Evolutionary conservation across 2,113 vertebrate genomes (phyloP), one percentile per base, ranked within the genome.

Genomic region (Hyperoodon ampullatus): DNA sequence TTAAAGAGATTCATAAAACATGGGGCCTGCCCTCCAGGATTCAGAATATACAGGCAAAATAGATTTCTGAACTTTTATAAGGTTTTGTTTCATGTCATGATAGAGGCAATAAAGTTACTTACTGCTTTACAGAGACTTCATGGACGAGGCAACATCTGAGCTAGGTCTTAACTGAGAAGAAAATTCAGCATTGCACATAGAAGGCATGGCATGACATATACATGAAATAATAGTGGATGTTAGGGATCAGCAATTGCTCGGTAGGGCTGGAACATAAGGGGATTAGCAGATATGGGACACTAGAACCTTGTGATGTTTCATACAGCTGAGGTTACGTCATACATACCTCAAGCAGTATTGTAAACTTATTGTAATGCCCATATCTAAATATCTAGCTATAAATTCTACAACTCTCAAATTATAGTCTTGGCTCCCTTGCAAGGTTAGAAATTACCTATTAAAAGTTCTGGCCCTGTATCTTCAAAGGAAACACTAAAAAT

Each of bases 51-150:
- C 14, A 18, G 35, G 60, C 89, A 7, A 80, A 72, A 90, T 0
- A 94, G 35, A 94, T 61, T 92, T 58, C 33, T 65, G 23, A 86
- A 71, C 61, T 89, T 35, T 85, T 55, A 65, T 74, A 88, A 93
- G 35, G 19, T 90, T 94, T 77, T 65, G 33, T 63, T 94, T 90
- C 68, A 87, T 42, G 66, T 89, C 92, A 81, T 33, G 33, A 42
- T 47, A 86, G 16, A 60, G 24, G 55, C 26, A 78, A 82, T 63
- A 89, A 63, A 92, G 63, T 81, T 89, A 92, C 12, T 82, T 77
- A 80, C 47, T 80, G 47, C 72, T 94, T 90, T 96, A 93, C 9
- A 77, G 55, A 96, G 39, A 21, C 24, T 93, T 96, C 58, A 92
- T 5, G 24, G 77, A 93, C 58, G 44, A 85, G 71, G 39, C 60